A percentile compares a stretch with the other conserved stretches of the same genome.
These are phyloP conservation scores for Apis cerana DNA, from an alignment of 1,140 invertebrate species.

Conservation along the genomic window DNA sequence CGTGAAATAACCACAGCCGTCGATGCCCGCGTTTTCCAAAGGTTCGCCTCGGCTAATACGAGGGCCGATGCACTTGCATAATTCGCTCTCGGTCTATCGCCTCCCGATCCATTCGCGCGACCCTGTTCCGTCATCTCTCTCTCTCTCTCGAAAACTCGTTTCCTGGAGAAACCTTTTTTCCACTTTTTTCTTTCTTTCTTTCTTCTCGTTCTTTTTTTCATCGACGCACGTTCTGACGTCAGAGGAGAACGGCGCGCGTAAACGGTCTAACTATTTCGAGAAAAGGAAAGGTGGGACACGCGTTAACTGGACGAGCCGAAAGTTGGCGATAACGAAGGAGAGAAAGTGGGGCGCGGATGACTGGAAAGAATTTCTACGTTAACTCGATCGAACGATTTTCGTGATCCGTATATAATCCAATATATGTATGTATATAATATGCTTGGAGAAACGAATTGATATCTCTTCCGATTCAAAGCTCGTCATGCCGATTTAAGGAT, in stretches of 20 bases:
- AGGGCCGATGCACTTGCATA: conserved; percentile 50
- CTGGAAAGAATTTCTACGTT: too few relatives aligned
- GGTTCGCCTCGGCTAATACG: conserved; percentile 31
- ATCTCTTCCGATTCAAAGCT: too few relatives aligned
- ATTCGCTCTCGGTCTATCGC: conserved; percentile 44
- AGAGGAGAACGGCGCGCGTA: conserved; percentile 14
- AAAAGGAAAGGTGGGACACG: neutral
- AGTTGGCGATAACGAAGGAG: too few relatives aligned
- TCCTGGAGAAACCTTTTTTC: conserved; percentile 36
- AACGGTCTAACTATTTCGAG: conserved; percentile 23
- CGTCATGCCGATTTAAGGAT: neutral
- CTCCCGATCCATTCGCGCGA: conserved; percentile 6
- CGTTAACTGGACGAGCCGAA: too few relatives aligned
- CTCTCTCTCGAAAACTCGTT: conserved; percentile 16
- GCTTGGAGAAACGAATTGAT: too few relatives aligned
- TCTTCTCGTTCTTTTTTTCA: too few relatives aligned
- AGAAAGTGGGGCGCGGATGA: too few relatives aligned
- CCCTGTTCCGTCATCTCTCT: conserved; percentile 27
- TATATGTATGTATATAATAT: too few relatives aligned
- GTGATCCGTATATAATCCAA: too few relatives aligned
- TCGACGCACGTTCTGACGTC: conserved; percentile 32
- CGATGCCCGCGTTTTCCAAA: conserved; percentile 46
- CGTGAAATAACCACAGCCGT: conserved; percentile 55
- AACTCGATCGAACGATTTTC: too few relatives aligned
- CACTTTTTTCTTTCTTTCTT: too few relatives aligned